Evolutionary conservation across 2,797 vertebrate species (phyloP).

Genomic region (Morus bassanus): DNA sequence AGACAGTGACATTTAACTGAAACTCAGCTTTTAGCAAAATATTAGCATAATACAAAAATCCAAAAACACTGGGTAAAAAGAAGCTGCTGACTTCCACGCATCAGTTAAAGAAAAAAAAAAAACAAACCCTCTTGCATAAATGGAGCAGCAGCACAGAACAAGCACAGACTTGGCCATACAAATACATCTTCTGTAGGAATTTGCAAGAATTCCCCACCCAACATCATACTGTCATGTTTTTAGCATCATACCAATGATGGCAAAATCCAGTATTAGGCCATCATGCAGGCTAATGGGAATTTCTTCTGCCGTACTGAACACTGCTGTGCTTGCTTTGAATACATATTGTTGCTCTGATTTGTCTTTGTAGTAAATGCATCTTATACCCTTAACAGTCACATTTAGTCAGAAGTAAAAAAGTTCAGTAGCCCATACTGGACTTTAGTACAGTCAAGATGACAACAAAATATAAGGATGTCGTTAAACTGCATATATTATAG

Average conservation of each 20-base stretch:
- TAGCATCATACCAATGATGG: not conserved
- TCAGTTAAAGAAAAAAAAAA: not conserved
- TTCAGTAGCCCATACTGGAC: conserved; percentile 7
- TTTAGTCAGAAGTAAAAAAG: conserved; percentile 20
- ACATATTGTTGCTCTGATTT: not conserved
- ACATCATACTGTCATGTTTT: not conserved
- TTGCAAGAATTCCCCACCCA: not conserved
- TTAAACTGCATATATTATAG: conserved; percentile 60
- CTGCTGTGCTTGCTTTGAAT: conserved; percentile 5
- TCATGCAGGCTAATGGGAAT: not conserved
- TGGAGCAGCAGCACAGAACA: conserved; percentile 29
- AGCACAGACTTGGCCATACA: conserved; percentile 7
- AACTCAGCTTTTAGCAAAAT: conserved; percentile 38
- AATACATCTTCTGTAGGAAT: not conserved
- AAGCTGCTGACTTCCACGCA: conserved; percentile 2
- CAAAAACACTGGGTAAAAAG: not conserved
- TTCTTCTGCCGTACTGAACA: not conserved
- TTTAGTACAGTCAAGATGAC: conserved; percentile 42
- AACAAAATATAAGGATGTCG: conserved; percentile 56
- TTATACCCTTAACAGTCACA: conserved; percentile 27
- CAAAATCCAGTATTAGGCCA: not conserved
- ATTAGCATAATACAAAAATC: conserved; percentile 12
- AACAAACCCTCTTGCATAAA: not conserved
- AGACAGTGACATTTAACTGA: conserved; percentile 21
- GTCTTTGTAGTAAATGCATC: conserved; percentile 29